These are phyloP conservation scores for Castor canadensis DNA, from an alignment of 2,113 vertebrate species.

Conservation along the genomic window DNA sequence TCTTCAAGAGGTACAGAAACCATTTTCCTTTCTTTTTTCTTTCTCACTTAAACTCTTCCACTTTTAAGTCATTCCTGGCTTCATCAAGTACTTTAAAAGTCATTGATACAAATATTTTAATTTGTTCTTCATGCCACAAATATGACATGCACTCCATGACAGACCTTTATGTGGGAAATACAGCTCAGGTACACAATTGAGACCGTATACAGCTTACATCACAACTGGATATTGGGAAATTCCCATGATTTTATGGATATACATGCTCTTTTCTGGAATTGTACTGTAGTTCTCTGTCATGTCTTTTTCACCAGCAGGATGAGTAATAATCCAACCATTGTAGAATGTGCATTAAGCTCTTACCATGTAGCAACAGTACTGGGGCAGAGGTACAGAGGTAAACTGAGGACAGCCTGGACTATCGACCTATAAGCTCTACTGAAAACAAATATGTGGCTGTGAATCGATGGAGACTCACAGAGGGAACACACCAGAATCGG, in stretches of 20 bases:
- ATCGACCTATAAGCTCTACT: too few species aligned
- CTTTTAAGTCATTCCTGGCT: neutral
- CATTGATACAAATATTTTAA: neutral
- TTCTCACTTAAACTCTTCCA: neutral
- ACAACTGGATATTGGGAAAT: neutral
- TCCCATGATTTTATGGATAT: neutral
- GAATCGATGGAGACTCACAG: too few species aligned
- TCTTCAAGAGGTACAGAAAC: neutral
- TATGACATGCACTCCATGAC: neutral
- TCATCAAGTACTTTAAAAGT: neutral
- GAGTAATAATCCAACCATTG: neutral
- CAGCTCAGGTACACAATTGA: neutral
- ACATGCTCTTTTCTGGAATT: neutral
- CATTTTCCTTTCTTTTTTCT: neutral
- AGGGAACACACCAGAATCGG: rapidly evolving
- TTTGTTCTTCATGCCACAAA: neutral
- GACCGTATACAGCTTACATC: neutral
- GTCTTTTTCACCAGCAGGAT: neutral
- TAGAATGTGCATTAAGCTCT: neutral
- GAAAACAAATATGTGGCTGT: too few species aligned
- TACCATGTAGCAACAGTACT: neutral
- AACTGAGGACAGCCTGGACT: neutral
- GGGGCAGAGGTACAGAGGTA: neutral
- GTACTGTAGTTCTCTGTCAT: neutral
- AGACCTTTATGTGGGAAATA: neutral